Evolutionary conservation across 2,888 invertebrate genomes (phyloP).

Genomic region (Pyralis farinalis): DNA sequence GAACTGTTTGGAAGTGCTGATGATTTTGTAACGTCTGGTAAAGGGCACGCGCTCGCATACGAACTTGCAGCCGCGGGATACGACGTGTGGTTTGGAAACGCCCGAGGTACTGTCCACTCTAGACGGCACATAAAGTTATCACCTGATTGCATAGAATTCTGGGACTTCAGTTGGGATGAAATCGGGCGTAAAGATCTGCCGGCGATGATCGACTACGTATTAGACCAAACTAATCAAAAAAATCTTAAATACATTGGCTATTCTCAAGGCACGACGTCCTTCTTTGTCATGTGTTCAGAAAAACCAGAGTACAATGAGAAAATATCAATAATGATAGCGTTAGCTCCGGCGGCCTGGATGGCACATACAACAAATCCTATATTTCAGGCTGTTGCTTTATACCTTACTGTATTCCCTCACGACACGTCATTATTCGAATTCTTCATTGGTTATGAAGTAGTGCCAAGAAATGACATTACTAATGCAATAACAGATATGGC

Average conservation of each 20-base stretch:
- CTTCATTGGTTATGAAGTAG: not conserved
- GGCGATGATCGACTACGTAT: conserved; percentile 81
- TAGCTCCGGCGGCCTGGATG: not conserved
- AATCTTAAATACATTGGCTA: conserved; percentile 1
- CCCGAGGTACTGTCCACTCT: conserved; percentile 10
- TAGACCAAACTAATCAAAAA: conserved; percentile 18
- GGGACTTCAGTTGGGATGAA: conserved; percentile 80
- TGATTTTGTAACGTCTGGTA: not conserved
- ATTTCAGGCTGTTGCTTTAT: not conserved
- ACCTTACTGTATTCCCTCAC: too few relatives aligned
- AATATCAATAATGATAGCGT: conserved; percentile 10
- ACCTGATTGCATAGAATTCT: conserved; percentile 16
- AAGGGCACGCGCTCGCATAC: not conserved
- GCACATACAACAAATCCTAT: not conserved
- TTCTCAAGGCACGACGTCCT: conserved; percentile 2
- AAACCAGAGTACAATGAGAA: conserved; percentile 19
- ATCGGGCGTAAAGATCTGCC: conserved; percentile 84
- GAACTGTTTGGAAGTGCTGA: not conserved
- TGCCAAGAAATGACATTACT: not conserved
- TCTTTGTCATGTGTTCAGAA: conserved; percentile 5
- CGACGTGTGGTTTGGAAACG: conserved; percentile 15
- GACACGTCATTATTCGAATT: not conserved
- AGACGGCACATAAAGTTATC: not conserved
- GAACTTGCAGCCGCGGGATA: conserved; percentile 2
- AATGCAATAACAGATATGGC: not conserved